phyloP scores from a whole-genome alignment of 2,797 vertebrate species.

The Cryptoblepharus egeriae region DNA sequence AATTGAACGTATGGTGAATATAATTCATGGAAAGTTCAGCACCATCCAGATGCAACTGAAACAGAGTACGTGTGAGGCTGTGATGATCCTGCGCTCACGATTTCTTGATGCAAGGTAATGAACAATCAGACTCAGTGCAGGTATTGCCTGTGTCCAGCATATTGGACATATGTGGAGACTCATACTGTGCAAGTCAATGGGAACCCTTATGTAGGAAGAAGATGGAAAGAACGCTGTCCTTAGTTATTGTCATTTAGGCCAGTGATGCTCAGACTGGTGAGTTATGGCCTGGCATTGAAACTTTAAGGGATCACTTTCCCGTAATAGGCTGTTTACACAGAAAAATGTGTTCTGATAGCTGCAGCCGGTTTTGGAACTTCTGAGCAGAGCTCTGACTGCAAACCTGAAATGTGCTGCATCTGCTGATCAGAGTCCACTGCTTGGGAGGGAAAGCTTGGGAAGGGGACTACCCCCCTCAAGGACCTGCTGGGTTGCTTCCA shows the following conservation, averaged over 20 bases:
- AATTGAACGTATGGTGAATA: conserved; percentile 81
- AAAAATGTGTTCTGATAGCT: too few relatives aligned
- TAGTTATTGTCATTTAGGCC: background rate
- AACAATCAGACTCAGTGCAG: accelerated
- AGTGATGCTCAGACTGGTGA: too few relatives aligned
- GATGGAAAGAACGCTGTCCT: background rate
- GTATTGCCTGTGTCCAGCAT: background rate
- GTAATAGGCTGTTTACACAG: too few relatives aligned
- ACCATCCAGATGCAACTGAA: conserved; percentile 85
- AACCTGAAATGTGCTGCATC: too few relatives aligned
- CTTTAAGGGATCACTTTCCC: too few relatives aligned
- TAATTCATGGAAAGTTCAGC: conserved; percentile 86
- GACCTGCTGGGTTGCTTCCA: too few relatives aligned
- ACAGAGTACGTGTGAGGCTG: conserved; percentile 83
- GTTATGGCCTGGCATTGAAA: too few relatives aligned
- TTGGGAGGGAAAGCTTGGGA: too few relatives aligned
- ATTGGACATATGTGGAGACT: background rate
- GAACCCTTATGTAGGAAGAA: background rate
- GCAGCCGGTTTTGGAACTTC: too few relatives aligned
- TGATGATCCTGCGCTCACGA: conserved; percentile 80
- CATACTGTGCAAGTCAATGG: background rate
- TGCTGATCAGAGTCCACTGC: too few relatives aligned
- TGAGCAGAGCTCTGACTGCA: too few relatives aligned
- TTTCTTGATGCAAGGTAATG: conserved; percentile 78
- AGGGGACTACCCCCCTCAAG: too few relatives aligned